Percentiles rank a stretch among this genome's conserved stretches.
These are phyloP conservation scores for Phodopus roborovskii DNA, from an alignment of 2,113 vertebrate species.

Conservation along the genomic window DNA sequence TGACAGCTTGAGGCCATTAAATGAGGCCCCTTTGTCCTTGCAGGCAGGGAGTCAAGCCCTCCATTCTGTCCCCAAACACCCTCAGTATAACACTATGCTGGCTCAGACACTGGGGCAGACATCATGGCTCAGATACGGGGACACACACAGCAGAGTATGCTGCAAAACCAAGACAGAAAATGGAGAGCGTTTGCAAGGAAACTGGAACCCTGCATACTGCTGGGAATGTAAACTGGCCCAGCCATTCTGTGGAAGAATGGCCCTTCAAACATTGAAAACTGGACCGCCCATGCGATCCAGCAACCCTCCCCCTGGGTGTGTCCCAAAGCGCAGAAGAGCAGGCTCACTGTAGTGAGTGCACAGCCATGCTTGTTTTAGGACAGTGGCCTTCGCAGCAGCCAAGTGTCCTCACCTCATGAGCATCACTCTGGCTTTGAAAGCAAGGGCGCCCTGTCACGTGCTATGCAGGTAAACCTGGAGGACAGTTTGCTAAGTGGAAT, in stretches of 20 bases:
- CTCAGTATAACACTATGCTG: neutral
- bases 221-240: neutral
- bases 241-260: neutral
- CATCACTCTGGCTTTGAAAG: neutral
- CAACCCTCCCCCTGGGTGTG: neutral
- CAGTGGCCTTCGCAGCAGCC: neutral
- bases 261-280: neutral
- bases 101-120: neutral
- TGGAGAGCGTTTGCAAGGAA: neutral
- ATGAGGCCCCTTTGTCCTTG: neutral
- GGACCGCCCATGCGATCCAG: neutral
- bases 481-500: neutral
- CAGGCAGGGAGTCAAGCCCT: neutral
- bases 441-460: neutral
- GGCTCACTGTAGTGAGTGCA: neutral
- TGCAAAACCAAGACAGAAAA: neutral
- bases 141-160: neutral
- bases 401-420: rapidly evolving
- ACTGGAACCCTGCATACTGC: neutral
- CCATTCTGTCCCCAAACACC: neutral
- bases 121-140: neutral
- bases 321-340: neutral
- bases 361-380: neutral
- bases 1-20: rapidly evolving
- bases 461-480: neutral